Conservation (phyloP, 2,113 vertebrate species). For the Hippocampus mohnikei region DNA sequence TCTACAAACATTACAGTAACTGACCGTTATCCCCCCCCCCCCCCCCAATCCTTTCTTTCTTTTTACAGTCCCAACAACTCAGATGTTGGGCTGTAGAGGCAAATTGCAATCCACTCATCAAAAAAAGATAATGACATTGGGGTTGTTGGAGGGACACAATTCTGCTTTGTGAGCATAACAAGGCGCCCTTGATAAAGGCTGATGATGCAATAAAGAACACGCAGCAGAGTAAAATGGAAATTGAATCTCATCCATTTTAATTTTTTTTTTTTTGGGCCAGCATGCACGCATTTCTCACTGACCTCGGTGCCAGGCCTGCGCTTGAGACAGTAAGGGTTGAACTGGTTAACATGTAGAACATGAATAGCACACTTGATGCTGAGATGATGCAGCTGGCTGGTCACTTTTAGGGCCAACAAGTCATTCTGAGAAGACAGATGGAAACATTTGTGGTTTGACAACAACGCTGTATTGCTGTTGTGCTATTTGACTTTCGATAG, state of each 20-base stretch:
- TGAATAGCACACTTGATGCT: constrained; percentile 98
- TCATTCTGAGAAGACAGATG: constrained; percentile 79
- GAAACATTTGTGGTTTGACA: neutral
- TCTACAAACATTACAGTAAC: neutral
- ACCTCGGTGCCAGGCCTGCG: constrained; percentile 90
- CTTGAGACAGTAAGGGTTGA: constrained; percentile 88
- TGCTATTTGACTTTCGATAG: no score
- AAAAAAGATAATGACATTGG: neutral
- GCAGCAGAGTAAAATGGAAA: neutral
- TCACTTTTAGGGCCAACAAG: constrained; percentile 92
- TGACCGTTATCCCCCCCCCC: neutral
- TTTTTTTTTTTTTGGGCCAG: neutral
- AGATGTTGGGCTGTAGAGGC: neutral
- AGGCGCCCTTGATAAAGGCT: no score
- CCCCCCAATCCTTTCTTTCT: neutral
- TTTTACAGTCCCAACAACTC: no score
- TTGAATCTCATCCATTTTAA: neutral
- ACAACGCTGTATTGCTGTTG: neutral
- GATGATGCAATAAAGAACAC: neutral
- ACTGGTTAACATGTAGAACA: constrained; percentile 87
- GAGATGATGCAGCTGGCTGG: constrained; percentile 94
- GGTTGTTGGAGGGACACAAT: neutral
- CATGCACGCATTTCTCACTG: constrained; percentile 17
- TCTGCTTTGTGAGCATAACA: neutral
- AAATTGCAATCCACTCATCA: neutral